Conservation (phyloP, 2,888 invertebrate species). For the Gymnoscelis rufifasciata region DNA sequence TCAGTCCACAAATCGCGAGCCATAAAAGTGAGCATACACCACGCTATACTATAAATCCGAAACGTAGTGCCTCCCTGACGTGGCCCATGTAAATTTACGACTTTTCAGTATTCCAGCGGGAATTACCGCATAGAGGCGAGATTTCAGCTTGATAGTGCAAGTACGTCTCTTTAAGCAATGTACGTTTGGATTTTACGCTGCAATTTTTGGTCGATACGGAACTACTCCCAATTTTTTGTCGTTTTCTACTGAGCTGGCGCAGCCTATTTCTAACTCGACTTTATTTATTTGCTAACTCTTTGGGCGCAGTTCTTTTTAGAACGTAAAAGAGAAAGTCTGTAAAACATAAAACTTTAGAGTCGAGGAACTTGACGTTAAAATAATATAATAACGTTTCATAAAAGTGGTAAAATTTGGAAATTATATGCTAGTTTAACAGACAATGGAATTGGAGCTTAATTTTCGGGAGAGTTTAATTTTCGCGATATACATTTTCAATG, state of each 20-base stretch:
- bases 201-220: slow-evolving; percentile 32
- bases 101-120: slow-evolving; percentile 67
- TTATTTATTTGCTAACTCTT: too few species aligned
- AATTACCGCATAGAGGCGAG: slow-evolving; percentile 61
- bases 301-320: too few species aligned
- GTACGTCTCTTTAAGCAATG: slow-evolving; percentile 34
- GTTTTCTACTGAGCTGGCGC: not conserved
- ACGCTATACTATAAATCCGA: slow-evolving; percentile 61
- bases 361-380: too few species aligned
- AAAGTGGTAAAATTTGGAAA: too few species aligned
- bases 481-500: too few species aligned
- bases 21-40: slow-evolving; percentile 61
- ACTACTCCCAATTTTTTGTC: not conserved
- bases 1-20: slow-evolving; percentile 57
- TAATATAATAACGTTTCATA: too few species aligned
- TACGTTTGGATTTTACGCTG: slow-evolving; percentile 42
- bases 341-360: too few species aligned
- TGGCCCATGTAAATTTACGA: slow-evolving; percentile 67
- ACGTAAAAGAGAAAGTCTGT: too few species aligned
- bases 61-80: slow-evolving; percentile 54
- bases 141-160: slow-evolving; percentile 55
- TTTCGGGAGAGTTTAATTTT: too few species aligned
- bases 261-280: not conserved
- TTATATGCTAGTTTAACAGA: too few species aligned
- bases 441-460: too few species aligned